Base-by-base conservation (phyloP, 2,888 invertebrate genomes). In the Drosophila conformis region DNA sequence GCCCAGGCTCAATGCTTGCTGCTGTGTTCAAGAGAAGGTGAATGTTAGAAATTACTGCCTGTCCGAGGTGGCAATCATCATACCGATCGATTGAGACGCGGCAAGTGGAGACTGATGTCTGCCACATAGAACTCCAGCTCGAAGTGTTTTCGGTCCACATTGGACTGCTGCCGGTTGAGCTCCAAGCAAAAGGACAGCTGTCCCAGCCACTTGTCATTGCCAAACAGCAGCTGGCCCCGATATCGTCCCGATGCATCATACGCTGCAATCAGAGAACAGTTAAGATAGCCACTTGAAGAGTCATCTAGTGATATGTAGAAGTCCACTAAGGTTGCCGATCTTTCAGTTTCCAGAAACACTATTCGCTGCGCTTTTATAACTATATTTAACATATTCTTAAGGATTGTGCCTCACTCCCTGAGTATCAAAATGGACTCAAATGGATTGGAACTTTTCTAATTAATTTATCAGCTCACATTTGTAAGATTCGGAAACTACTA, bases 181-280 rank as follows among this genome's bases (percentile, higher is more conserved):
- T 97, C 97, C 31, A 93, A 90, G 91, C 97, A 97, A 48, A 96
- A 94, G 56, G 94, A 94, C 78, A 95, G 94, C 56, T 97, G 96
- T 5, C 97, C 97, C 87, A 97, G 93, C 97, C 97, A 97, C 93
- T 95, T 96, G 92, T 96, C 96, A 92, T 96, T 97, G 25, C 97
- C 97, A 88, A 96, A 97, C 84, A 97, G 94, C 83, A 96, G 95
- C 91, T 96, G 96, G 13, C 96, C 95, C 18, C 95, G 95, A 93
- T 97, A 97, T 79, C 96, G 95, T 49, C 97, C 97, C 10, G 97
- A 97, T 1, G 97, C 95, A 91, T 97, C 97, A 87, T 95, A 96
- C 92, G 96, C 97, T 97, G 65, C 1, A 36, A 51, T 18, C n/a
- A 42, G 13, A 46, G 25, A 49, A 21, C 18, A 15, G 6, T 13